These are phyloP conservation scores for Reticulitermes lucifugus DNA, from an alignment of 2,888 invertebrate species.

Conservation along the genomic window DNA sequence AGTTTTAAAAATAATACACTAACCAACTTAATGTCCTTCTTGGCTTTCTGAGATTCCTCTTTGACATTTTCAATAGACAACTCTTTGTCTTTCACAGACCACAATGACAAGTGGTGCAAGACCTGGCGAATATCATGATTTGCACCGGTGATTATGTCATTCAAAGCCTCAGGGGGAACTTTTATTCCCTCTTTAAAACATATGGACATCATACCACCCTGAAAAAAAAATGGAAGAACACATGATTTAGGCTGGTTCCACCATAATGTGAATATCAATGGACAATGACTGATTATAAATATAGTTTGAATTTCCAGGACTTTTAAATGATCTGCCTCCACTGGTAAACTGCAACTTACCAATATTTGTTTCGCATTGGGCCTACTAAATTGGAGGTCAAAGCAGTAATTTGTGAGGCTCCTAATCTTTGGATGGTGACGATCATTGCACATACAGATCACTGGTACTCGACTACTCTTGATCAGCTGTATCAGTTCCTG, in stretches of 20 bases:
- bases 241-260: too few species aligned
- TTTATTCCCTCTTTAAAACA: constrained; percentile 92
- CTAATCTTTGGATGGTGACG: constrained; percentile 93
- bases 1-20: constrained; percentile 52
- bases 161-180: constrained; percentile 79
- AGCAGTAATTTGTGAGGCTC: constrained; percentile 93
- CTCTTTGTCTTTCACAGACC: constrained; percentile 72
- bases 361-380: constrained; percentile 92
- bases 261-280: background rate
- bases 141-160: constrained; percentile 86
- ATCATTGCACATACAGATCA: constrained; percentile 99
- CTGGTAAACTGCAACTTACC: constrained; percentile 64
- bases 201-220: constrained; percentile 92
- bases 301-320: too few species aligned
- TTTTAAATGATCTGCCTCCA: too few species aligned
- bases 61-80: constrained; percentile 68
- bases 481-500: constrained; percentile 94
- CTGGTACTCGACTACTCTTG: constrained; percentile 86
- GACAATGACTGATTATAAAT: too few species aligned
- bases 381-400: constrained; percentile 87
- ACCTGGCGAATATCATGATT: constrained; percentile 96
- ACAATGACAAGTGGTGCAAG: constrained; percentile 88
- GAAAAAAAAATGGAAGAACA: constrained; percentile 55
- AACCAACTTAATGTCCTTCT: constrained; percentile 88
- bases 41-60: constrained; percentile 69